Evolutionary conservation across 2,113 vertebrate species (phyloP).

Genomic region (Coracopsis vasa): DNA sequence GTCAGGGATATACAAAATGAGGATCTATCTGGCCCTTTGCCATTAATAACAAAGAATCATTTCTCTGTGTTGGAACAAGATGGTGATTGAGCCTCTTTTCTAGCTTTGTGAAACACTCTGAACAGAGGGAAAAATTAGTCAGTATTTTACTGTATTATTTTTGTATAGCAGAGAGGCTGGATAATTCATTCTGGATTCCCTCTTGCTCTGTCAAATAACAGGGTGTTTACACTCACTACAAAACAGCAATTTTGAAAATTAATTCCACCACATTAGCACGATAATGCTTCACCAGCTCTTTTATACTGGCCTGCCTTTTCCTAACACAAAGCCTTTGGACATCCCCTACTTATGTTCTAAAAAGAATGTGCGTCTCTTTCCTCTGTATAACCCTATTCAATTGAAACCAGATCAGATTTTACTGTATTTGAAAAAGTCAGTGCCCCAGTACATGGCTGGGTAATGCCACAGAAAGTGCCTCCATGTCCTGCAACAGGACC

Average conservation of each 20-base stretch:
- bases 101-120: constrained; percentile 12
- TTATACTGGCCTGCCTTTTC: neutral
- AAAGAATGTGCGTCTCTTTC: neutral
- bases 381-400: neutral
- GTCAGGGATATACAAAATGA: neutral
- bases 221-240: neutral
- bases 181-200: constrained; percentile 6
- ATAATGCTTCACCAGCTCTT: neutral
- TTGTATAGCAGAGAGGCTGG: neutral
- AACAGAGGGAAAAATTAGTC: constrained; percentile 7
- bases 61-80: constrained; percentile 35
- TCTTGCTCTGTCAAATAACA: constrained; percentile 27
- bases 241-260: constrained; percentile 39
- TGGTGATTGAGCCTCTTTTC: neutral
- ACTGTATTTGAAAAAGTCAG: constrained; percentile 13
- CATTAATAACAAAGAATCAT: constrained; percentile 27
- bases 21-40: constrained; percentile 8
- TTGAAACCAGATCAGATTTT: neutral
- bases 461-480: neutral
- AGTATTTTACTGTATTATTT: constrained; percentile 28
- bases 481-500: neutral
- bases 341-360: neutral
- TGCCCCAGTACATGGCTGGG: neutral
- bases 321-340: neutral
- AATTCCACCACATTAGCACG: neutral